Base-by-base conservation (phyloP, 2,888 invertebrate species). In the Eumacrocentrus americanus region DNA sequence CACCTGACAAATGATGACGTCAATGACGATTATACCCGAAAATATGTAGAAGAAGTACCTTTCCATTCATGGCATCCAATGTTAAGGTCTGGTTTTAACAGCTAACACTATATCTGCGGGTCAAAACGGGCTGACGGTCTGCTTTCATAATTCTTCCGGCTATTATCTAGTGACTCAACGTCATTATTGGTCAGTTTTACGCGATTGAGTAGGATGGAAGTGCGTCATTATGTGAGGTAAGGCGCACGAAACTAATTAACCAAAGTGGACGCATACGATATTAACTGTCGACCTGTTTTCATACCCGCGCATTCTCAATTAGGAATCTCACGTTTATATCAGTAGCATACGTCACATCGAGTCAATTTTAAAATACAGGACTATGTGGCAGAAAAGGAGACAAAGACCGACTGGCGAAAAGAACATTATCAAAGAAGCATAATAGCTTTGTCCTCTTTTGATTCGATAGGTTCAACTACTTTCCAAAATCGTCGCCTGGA, bases 171-270 rank as follows among this genome's bases (percentile, higher is more conserved):
- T 52, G 20, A 16, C 6, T 6, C n/a, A n/a, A 38, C 37, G 14
- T 38, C 37, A 29, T 37, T 46, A 38, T n/a, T 46, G 25, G 52
- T 46, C 29, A 46, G 44, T 52, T 53, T 59, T 11, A 23, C 40
- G 42, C 12, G n/a, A 3, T 16, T 40, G 7, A 22, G 25, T 34
- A 25, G 50, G 58, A 35, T 62, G 61, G 40, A 66, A 66, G 65
- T 67, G 66, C 69, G 69, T 68, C 69, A 69, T 66, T 57, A 57
- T 44, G 37, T 60, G 52, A 60, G 52, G 59, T 60, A 55, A 58
- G 53, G n/a, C n/a, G n/a, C n/a, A 38, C 53, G 37, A 61, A 50
- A 59, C 55, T 69, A 69, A 69, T 69, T 69, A 68, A 65, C 64
- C 54, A 44, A 60, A 58, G 53, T 64, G 61, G 61, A 50, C 35